These are phyloP conservation scores for Calosoma granatense DNA, from an alignment of 1,140 invertebrate species.

Conservation along the genomic window DNA sequence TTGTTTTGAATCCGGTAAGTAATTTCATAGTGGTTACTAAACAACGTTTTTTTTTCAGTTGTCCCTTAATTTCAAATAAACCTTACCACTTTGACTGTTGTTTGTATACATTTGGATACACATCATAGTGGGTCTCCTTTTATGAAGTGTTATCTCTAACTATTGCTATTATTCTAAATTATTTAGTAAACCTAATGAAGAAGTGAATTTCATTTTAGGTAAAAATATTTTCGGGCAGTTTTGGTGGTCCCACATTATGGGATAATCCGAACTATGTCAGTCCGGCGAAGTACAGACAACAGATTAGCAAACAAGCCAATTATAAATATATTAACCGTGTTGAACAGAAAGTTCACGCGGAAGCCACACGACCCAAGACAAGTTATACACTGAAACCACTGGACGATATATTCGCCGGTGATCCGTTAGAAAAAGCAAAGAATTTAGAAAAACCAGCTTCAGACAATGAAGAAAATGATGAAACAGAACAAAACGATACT, in stretches of 20 bases:
- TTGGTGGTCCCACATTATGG: slow-evolving; percentile 85
- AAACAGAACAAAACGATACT: not conserved
- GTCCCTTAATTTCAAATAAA: slow-evolving; percentile 11
- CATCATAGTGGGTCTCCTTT: too few species aligned
- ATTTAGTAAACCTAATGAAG: too few species aligned
- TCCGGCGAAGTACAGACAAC: slow-evolving; percentile 71
- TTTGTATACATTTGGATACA: too few species aligned
- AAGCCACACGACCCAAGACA: slow-evolving; percentile 56
- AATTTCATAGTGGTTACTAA: too few species aligned
- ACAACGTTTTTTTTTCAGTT: too few species aligned
- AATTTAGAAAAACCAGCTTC: slow-evolving; percentile 20
- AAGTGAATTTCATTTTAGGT: slow-evolving; percentile 37
- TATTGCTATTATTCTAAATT: too few species aligned
- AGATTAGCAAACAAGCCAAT: slow-evolving; percentile 54
- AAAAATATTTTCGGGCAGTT: slow-evolving; percentile 85
- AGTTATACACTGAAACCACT: slow-evolving; percentile 51
- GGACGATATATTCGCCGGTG: slow-evolving; percentile 54
- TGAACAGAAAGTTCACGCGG: slow-evolving; percentile 64
- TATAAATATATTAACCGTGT: slow-evolving; percentile 69
- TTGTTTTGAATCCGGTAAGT: slow-evolving; percentile 91
- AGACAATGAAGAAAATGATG: slow-evolving; percentile 8
- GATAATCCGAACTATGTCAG: slow-evolving; percentile 88
- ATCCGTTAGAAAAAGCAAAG: slow-evolving; percentile 37
- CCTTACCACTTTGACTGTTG: slow-evolving; percentile 6
- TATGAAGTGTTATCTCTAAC: too few species aligned